Percentiles rank a stretch among this genome's conserved stretches.
phyloP scores from a whole-genome alignment of 2,113 vertebrate species.

The Mandrillus leucophaeus region DNA sequence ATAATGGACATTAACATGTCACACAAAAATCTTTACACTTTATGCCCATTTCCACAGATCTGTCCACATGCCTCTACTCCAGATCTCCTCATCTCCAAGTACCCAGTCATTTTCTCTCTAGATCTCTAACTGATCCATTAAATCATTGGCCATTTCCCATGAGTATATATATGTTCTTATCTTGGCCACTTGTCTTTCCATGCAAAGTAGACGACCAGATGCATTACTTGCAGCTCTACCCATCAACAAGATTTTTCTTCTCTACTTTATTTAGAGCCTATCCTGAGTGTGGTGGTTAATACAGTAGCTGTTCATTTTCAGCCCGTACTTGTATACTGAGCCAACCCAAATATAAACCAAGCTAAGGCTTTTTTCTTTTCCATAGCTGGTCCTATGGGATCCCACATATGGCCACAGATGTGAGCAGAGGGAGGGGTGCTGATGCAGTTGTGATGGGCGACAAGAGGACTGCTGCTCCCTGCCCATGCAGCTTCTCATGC shows the following conservation, averaged over 20 bases:
- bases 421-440: neutral
- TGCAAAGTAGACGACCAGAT: neutral
- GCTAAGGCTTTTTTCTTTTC: neutral
- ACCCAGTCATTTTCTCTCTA: neutral
- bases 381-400: neutral
- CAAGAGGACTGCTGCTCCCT: neutral
- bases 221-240: neutral
- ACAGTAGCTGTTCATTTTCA: neutral
- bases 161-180: neutral
- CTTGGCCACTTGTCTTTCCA: neutral
- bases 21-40: neutral
- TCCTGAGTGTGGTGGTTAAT: neutral
- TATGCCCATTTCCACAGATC: neutral
- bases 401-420: neutral
- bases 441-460: fast-evolving
- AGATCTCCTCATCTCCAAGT: neutral
- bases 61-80: neutral
- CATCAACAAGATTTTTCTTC: neutral
- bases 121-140: neutral
- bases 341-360: neutral
- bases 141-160: neutral
- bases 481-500: neutral
- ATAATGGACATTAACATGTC: neutral
- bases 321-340: neutral
- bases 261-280: neutral